These are phyloP conservation scores for Cossypha heuglini DNA, from an alignment of 2,797 vertebrate species.

Conservation along the genomic window DNA sequence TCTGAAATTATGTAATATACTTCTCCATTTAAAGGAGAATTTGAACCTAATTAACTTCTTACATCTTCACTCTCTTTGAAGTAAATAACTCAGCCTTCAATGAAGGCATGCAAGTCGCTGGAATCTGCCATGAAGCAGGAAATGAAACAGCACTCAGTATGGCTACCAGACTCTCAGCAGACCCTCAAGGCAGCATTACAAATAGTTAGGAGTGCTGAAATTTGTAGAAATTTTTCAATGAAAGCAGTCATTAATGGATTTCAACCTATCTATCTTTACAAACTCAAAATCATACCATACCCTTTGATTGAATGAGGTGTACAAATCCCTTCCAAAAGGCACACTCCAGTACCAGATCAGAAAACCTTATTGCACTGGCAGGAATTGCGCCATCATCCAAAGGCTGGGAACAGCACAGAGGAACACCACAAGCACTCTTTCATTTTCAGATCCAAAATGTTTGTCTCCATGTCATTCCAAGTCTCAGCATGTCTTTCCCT, in stretches of 20 bases:
- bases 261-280: not conserved
- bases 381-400: not conserved
- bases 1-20: not conserved
- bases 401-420: not conserved
- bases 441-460: not conserved
- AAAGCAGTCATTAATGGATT: not conserved
- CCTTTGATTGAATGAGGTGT: not conserved
- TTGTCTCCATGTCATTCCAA: not conserved
- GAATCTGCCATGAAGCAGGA: not conserved
- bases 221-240: not conserved
- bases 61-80: not conserved
- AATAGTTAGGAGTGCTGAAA: not conserved
- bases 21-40: not conserved
- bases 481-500: not conserved
- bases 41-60: not conserved
- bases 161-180: not conserved
- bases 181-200: not conserved
- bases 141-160: not conserved
- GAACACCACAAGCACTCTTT: not conserved
- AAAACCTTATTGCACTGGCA: not conserved
- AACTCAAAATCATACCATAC: not conserved
- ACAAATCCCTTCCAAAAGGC: not conserved
- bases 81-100: not conserved
- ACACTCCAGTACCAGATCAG: not conserved
- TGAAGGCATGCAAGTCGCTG: not conserved